A percentile compares a stretch with the other conserved stretches of the same genome.
phyloP scores from a whole-genome alignment of 92 coral and sea anemone species.

The Porites lobata region DNA sequence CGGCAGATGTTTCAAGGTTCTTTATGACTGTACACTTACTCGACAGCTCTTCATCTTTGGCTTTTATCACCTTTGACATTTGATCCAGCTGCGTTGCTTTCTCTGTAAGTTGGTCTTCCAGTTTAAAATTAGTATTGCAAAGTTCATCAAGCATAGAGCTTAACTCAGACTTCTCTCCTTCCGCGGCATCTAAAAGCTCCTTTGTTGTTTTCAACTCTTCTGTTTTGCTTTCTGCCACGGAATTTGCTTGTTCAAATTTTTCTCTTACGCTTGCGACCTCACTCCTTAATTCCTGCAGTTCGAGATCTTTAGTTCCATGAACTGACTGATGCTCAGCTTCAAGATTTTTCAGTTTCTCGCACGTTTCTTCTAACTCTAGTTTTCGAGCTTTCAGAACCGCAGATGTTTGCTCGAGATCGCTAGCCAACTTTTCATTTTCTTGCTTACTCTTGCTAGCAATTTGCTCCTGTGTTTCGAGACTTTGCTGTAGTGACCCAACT shows the following conservation, averaged over 20 bases:
- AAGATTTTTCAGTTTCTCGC: conserved; percentile 24
- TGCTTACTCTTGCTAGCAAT: conserved; percentile 25
- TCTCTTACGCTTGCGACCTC: conserved; percentile 33
- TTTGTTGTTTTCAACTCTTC: conserved; percentile 21
- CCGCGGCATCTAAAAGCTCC: conserved; percentile 3
- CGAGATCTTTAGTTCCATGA: not conserved
- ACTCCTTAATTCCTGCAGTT: not conserved
- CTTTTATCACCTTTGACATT: not conserved
- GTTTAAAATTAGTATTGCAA: conserved; percentile 32
- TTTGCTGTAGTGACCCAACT: conserved; percentile 1
- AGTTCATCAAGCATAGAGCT: conserved; percentile 49
- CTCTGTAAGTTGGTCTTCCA: conserved; percentile 38
- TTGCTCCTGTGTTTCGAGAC: conserved; percentile 27
- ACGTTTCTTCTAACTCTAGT: conserved; percentile 23
- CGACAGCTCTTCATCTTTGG: conserved; percentile 29
- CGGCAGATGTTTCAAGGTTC: conserved; percentile 30
- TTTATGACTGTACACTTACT: conserved; percentile 1
- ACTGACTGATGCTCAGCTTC: conserved; percentile 9
- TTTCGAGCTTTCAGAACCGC: conserved; percentile 42
- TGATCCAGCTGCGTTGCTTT: conserved; percentile 11
- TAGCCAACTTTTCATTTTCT: conserved; percentile 30
- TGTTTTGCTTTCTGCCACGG: conserved; percentile 43
- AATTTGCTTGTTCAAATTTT: conserved; percentile 47
- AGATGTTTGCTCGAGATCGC: conserved; percentile 37
- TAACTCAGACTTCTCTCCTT: conserved; percentile 29